These are phyloP conservation scores for Willisornis vidua DNA, from an alignment of 2,113 vertebrate species.

Conservation along the genomic window DNA sequence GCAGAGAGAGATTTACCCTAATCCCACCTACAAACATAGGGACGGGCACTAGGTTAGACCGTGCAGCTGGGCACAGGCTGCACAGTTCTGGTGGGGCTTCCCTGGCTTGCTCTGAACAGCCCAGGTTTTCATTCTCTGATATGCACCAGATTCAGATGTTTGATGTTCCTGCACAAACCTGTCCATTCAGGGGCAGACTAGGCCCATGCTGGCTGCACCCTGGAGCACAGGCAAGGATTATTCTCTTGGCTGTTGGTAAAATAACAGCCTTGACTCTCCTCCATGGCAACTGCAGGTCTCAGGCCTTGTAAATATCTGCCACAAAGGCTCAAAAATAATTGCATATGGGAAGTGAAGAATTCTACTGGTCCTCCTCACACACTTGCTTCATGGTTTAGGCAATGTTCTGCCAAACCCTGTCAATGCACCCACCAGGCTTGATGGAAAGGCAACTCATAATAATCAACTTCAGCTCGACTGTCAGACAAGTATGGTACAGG, in stretches of 20 bases:
- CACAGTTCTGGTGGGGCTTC: background rate
- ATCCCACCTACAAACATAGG: background rate
- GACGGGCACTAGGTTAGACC: background rate
- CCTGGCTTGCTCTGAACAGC: background rate
- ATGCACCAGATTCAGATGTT: background rate
- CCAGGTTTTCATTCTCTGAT: background rate
- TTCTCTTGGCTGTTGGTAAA: background rate
- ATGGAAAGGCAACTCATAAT: background rate
- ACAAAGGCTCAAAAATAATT: background rate
- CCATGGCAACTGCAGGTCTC: background rate
- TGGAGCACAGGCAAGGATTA: background rate
- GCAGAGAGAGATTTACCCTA: constrained; percentile 13
- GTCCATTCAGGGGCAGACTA: background rate
- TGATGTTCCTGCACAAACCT: background rate
- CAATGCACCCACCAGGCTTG: background rate
- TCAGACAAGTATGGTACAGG: background rate
- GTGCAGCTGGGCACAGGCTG: accelerated
- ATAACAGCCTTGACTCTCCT: background rate
- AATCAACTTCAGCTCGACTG: background rate
- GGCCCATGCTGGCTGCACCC: background rate
- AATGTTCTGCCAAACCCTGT: background rate
- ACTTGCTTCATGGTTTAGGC: background rate
- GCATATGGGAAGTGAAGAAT: background rate
- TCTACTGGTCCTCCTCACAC: background rate
- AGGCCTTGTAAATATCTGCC: background rate